Base-by-base conservation (phyloP, 2,888 invertebrate species). In the Conus canariensis region DNA sequence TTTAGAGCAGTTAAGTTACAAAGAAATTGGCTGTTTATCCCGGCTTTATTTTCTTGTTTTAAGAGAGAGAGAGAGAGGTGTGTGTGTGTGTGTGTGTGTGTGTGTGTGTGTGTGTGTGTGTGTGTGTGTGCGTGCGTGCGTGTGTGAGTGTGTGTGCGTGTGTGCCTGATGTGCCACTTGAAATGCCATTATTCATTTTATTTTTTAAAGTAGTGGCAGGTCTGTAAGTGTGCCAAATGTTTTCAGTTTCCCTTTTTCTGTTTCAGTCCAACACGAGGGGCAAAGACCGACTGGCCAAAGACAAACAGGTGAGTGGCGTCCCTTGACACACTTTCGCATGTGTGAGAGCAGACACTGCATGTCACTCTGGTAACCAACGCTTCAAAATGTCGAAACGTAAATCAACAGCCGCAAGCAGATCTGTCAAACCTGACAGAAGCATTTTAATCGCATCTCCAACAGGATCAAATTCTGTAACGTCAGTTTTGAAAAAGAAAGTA, bases 401-500 rank as follows among this genome's bases (percentile, higher is more conserved):
- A 58, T 88, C 88, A 30, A 85, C 56, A 80, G 14, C 80, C 9
- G 25, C n/a, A 45, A 10, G 45, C 85, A 67, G 58, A 74, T 30
- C 60, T 85, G n/a, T 16, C 87, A 89, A 90, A 87, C 85, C 92
- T 56, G 89, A 92, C 45, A 90, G 92, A 16, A 93, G 93, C 90
- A 90, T 90, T 30, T 93, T 93, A 85, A 93, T 45, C 45, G 45
- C 92, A 82, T 90, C 90, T 22, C 83, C 91, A 12, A 80, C 30
- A 19, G 12, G 10, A 45, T 80, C 80, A 9, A 30, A 12, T 14
- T 30, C 80, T 16, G 45, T 45, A 45, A 80, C 30, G 80, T 30
- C 30, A 12, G 45, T 45, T 45, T 4, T 30, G 45, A 93, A 92
- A 87, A 94, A 93, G 87, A 93, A 92, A 92, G 94, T 94, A 22